phyloP scores from a whole-genome alignment of 1,140 invertebrate species.

The Bactericera cockerelli region DNA sequence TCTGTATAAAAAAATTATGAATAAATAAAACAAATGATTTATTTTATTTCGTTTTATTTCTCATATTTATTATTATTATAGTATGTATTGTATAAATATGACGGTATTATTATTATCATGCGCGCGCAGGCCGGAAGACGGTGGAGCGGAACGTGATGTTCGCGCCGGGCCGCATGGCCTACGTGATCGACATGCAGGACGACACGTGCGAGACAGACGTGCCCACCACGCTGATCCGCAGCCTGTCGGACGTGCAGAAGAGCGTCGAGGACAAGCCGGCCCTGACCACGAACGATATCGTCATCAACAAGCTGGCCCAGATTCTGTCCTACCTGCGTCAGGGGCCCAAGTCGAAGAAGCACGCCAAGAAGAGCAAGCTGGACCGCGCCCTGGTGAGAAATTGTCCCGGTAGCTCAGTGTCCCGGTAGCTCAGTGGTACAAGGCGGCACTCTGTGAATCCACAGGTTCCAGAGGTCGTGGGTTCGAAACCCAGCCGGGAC shows the following conservation, averaged over 20 bases:
- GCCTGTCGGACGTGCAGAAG: constrained; percentile 78
- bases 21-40: too few relatives aligned
- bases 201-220: constrained; percentile 82
- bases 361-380: constrained; percentile 35
- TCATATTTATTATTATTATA: too few relatives aligned
- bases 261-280: constrained; percentile 59
- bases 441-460: too few relatives aligned
- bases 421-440: too few relatives aligned
- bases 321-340: constrained; percentile 88
- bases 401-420: too few relatives aligned
- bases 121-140: constrained; percentile 42
- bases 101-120: too few relatives aligned
- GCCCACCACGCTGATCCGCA: constrained; percentile 87
- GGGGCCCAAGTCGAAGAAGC: constrained; percentile 59
- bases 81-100: too few relatives aligned
- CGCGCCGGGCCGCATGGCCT: constrained; percentile 90
- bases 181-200: constrained; percentile 89
- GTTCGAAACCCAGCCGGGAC: too few relatives aligned
- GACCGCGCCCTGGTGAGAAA: constrained; percentile 32
- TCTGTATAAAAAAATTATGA: too few relatives aligned
- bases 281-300: constrained; percentile 84
- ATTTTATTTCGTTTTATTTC: too few relatives aligned
- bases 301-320: constrained; percentile 93
- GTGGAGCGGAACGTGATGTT: constrained; percentile 87
- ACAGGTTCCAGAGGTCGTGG: too few relatives aligned